These are phyloP conservation scores for Decapterus maruadsi DNA, from an alignment of 2,797 vertebrate species.

Conservation along the genomic window DNA sequence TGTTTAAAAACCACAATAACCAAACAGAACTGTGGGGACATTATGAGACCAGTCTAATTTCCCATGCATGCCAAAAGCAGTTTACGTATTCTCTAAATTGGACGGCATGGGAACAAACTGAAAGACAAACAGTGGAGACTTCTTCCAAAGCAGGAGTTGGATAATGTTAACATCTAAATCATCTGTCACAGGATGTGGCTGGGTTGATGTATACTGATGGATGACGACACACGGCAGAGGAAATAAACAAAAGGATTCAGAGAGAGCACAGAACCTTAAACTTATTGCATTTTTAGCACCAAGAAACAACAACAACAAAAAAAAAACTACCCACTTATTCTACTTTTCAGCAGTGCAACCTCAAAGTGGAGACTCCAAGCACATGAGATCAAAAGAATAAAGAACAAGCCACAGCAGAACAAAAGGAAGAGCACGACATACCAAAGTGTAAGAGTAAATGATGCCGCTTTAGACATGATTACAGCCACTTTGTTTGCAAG, in stretches of 20 bases:
- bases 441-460: constrained; percentile 18
- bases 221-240: constrained; percentile 41
- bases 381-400: neutral
- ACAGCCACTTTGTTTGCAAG: constrained; percentile 69
- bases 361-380: neutral
- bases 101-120: constrained; percentile 36
- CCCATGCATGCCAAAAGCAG: constrained; percentile 14
- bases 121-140: constrained; percentile 37
- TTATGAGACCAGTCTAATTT: constrained; percentile 8
- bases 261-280: constrained; percentile 12
- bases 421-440: constrained; percentile 7
- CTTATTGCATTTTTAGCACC: neutral
- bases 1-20: neutral
- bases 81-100: constrained; percentile 47
- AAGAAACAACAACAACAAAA: neutral
- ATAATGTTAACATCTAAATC: constrained; percentile 58
- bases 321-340: too few relatives aligned
- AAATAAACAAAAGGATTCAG: constrained; percentile 64
- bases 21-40: neutral
- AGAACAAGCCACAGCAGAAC: neutral
- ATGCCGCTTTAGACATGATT: constrained; percentile 44
- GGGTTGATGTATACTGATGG: constrained; percentile 58
- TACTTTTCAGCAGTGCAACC: neutral
- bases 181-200: constrained; percentile 65
- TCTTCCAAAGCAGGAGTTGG: constrained; percentile 29